A percentile compares a stretch with the other conserved stretches of the same genome.
Conservation (phyloP, 1,140 invertebrate genomes). For the Drosophila sp. region DNA sequence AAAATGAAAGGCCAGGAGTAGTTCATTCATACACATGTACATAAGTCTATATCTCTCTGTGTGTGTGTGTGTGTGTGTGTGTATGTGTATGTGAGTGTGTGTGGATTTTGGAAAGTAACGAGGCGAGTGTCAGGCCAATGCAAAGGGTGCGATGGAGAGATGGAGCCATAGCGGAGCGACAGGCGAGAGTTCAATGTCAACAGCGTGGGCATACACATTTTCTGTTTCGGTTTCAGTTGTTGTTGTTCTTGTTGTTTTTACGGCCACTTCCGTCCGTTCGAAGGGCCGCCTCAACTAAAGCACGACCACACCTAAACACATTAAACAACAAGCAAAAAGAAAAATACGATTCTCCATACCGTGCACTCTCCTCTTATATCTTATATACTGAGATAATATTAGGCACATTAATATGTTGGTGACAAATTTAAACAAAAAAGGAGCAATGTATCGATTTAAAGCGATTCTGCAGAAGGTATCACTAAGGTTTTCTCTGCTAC, state of each 20-base stretch:
- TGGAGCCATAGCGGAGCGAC: conserved; percentile 18
- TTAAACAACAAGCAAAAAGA: conserved; percentile 58
- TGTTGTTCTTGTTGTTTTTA: conserved; percentile 38
- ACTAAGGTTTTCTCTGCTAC: too few species aligned
- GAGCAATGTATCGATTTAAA: too few species aligned
- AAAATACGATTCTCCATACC: conserved; percentile 29
- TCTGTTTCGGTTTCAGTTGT: conserved; percentile 19
- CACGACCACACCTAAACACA: conserved; percentile 76
- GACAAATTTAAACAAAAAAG: too few species aligned
- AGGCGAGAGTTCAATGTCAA: conserved; percentile 74
- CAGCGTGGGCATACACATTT: conserved; percentile 52
- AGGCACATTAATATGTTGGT: too few species aligned
- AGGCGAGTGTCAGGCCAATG: conserved; percentile 32
- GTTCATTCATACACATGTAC: not conserved
- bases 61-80: conserved; percentile 3
- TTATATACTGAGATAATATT: too few species aligned
- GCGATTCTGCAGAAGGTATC: too few species aligned
- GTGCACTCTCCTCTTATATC: too few species aligned
- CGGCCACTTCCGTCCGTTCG: conserved; percentile 56
- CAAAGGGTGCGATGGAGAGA: conserved; percentile 7
- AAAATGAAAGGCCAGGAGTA: conserved; percentile 76
- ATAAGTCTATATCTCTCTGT: conserved; percentile 14
- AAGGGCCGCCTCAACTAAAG: conserved; percentile 62
- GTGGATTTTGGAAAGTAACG: conserved; percentile 69
- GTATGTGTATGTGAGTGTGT: not conserved